Evolutionary conservation across 2,113 vertebrate genomes (phyloP).

Genomic region (Hemibagrus wyckioides): DNA sequence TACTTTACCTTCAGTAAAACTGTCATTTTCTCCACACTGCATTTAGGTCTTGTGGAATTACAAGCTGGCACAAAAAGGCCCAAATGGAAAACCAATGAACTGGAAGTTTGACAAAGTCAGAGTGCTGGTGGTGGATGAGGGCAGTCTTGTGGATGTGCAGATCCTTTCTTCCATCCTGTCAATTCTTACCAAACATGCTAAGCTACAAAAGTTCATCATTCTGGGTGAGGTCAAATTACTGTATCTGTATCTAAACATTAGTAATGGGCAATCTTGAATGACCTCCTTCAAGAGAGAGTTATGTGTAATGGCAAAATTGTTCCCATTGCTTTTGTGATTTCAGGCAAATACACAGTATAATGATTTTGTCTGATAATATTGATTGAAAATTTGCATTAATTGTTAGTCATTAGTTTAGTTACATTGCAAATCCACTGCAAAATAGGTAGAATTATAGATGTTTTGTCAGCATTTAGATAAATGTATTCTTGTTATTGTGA

Average conservation of each 20-base stretch:
- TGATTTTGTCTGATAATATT: background rate
- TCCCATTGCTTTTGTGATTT: background rate
- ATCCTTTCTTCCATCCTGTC: slow-evolving; percentile 76
- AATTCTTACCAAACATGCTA: slow-evolving; percentile 69
- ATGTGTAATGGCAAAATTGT: background rate
- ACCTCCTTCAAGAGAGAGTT: background rate
- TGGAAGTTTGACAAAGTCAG: slow-evolving; percentile 81
- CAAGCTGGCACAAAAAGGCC: slow-evolving; percentile 7
- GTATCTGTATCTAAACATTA: background rate
- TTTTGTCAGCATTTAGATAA: background rate
- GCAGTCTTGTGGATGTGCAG: slow-evolving; percentile 80
- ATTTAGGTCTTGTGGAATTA: slow-evolving; percentile 61
- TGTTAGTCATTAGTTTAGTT: background rate
- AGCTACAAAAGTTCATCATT: slow-evolving; percentile 80
- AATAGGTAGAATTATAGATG: background rate
- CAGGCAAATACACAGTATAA: background rate
- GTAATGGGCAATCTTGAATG: background rate
- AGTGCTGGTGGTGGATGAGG: slow-evolving; percentile 83
- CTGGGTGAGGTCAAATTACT: slow-evolving; percentile 72
- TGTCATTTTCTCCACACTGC: background rate
- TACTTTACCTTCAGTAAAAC: background rate
- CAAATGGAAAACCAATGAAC: background rate
- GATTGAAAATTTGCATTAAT: background rate
- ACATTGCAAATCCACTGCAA: background rate
- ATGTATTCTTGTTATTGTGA: background rate